phyloP scores from a whole-genome alignment of 1,140 invertebrate species.

The Yoshiicerus persimilis region DNA sequence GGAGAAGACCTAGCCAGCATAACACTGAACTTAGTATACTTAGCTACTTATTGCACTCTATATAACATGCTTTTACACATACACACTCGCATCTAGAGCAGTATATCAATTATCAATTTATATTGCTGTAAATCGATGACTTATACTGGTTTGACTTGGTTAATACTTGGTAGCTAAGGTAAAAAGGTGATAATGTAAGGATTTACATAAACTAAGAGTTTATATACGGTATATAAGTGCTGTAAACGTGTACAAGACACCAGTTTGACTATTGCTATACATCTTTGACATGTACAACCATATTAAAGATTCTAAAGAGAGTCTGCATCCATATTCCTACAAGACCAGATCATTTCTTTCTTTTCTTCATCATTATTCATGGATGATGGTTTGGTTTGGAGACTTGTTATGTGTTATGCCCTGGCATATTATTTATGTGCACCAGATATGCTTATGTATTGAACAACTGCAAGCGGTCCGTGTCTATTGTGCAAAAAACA shows the following conservation, averaged over 20 bases:
- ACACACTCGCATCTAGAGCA: too few relatives aligned
- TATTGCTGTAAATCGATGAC: not conserved
- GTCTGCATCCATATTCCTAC: not conserved
- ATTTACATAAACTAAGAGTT: too few relatives aligned
- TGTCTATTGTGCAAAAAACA: not conserved
- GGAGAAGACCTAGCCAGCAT: not conserved
- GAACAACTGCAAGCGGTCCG: not conserved
- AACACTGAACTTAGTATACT: not conserved
- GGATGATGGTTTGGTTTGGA: not conserved
- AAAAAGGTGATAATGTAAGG: too few relatives aligned
- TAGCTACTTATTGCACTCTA: too few relatives aligned
- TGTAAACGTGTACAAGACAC: too few relatives aligned
- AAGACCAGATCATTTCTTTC: not conserved
- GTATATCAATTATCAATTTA: not conserved
- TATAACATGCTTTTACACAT: too few relatives aligned
- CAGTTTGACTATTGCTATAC: not conserved
- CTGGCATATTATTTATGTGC: not conserved
- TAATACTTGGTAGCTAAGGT: too few relatives aligned
- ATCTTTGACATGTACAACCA: not conserved
- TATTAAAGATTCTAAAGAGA: not conserved
- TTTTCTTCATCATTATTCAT: constrained; percentile 20
- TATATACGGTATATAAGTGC: not conserved
- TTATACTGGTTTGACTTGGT: not conserved
- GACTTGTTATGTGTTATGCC: not conserved
- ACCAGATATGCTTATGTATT: not conserved